phyloP scores from a whole-genome alignment of 2,113 vertebrate genomes.

The Talpa occidentalis region DNA sequence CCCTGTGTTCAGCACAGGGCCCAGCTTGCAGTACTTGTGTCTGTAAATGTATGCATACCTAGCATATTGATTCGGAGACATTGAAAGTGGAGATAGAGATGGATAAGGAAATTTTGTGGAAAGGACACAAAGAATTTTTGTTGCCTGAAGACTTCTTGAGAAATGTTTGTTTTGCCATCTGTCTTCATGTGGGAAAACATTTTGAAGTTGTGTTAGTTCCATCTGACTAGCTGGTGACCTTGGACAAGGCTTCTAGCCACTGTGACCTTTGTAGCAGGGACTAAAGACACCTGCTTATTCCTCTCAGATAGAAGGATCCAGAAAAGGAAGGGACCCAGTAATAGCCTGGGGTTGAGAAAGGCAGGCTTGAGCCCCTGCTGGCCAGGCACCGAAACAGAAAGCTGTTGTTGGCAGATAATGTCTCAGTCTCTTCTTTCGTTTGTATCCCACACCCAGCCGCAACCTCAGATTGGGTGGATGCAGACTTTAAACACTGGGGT shows the following conservation, averaged over 20 bases:
- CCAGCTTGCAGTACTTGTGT: background rate
- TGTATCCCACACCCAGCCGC: background rate
- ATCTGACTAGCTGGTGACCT: constrained; percentile 37
- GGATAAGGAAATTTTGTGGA: constrained; percentile 26
- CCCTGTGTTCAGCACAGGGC: background rate
- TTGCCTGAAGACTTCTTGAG: constrained; percentile 14
- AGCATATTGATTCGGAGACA: background rate
- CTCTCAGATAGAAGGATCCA: background rate
- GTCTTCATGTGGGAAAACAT: constrained; percentile 9
- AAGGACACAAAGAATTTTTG: constrained; percentile 20
- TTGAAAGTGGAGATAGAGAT: background rate
- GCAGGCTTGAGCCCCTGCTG: constrained; percentile 10
- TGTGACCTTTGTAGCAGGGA: constrained; percentile 38
- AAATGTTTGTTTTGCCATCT: constrained; percentile 49
- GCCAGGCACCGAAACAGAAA: background rate
- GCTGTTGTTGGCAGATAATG: constrained; percentile 36
- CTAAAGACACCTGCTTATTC: background rate
- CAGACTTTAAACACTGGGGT: constrained; percentile 51
- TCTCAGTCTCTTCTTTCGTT: constrained; percentile 7
- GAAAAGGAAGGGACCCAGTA: background rate
- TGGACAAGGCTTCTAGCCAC: constrained; percentile 36
- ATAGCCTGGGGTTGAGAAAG: background rate
- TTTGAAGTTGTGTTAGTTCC: constrained; percentile 22
- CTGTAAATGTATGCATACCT: constrained; percentile 31
- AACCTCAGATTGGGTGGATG: constrained; percentile 37